These are phyloP conservation scores for Leucophenga maculata DNA, from an alignment of 2,888 invertebrate genomes.

Conservation along the genomic window DNA sequence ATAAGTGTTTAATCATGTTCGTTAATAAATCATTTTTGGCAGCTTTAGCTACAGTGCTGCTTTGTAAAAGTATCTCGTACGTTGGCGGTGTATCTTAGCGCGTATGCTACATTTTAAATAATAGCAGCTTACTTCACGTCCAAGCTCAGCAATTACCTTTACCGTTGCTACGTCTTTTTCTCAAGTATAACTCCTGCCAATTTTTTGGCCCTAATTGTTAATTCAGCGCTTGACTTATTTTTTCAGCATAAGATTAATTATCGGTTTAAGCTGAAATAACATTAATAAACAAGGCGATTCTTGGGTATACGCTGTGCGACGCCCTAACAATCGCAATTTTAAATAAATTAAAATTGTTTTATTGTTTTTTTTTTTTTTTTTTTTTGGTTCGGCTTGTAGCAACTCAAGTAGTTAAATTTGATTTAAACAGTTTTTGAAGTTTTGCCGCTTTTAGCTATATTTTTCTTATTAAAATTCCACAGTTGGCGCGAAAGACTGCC, in stretches of 20 bases:
- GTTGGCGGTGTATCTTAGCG: background rate
- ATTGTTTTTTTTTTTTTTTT: slow-evolving; percentile 16
- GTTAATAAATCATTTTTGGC: slow-evolving; percentile 31
- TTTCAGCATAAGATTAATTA: slow-evolving; percentile 30
- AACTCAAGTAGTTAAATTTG: slow-evolving; percentile 23
- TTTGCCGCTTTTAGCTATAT: background rate
- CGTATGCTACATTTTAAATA: slow-evolving; percentile 14
- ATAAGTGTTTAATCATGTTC: slow-evolving; percentile 32
- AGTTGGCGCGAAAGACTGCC: slow-evolving; percentile 15
- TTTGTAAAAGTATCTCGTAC: background rate
- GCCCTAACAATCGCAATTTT: slow-evolving; percentile 19
- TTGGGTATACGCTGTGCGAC: background rate
- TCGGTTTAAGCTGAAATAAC: background rate
- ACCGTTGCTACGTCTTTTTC: too few species aligned
- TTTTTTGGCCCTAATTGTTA: slow-evolving; percentile 31
- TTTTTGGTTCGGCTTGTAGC: slow-evolving; percentile 12
- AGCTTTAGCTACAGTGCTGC: background rate
- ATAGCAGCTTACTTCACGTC: background rate
- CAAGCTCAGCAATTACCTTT: too few species aligned
- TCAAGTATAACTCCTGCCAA: background rate
- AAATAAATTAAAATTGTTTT: slow-evolving; percentile 27
- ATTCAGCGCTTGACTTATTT: slow-evolving; percentile 33
- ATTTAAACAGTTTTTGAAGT: slow-evolving; percentile 15
- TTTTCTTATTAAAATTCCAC: slow-evolving; percentile 14
- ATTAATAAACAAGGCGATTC: background rate